Conservation (phyloP, 2,113 vertebrate genomes). For the Sapajus apella region DNA sequence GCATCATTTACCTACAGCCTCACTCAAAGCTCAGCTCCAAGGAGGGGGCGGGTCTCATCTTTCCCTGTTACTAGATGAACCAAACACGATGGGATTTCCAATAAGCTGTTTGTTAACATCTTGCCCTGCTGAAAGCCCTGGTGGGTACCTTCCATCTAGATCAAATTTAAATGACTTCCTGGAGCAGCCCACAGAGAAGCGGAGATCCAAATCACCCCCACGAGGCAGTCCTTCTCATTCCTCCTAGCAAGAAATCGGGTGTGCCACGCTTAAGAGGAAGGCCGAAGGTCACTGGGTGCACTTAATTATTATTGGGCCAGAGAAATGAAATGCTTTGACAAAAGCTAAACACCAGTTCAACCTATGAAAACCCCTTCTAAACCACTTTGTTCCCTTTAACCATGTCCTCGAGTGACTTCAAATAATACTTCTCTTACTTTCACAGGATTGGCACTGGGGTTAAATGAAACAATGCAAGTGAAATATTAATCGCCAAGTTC, state of each 20-base stretch:
- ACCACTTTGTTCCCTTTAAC: neutral
- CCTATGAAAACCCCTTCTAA: neutral
- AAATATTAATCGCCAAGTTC: constrained; percentile 28
- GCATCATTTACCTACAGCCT: constrained; percentile 35
- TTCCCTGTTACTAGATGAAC: constrained; percentile 67
- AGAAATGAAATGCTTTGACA: neutral
- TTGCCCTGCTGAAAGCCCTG: neutral
- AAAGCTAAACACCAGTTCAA: neutral
- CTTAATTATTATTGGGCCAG: neutral
- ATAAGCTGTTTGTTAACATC: neutral
- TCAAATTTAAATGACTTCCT: constrained; percentile 56
- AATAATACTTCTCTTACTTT: neutral
- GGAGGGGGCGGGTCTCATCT: constrained; percentile 41
- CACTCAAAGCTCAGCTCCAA: constrained; percentile 28
- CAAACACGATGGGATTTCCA: constrained; percentile 58
- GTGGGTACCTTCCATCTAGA: neutral
- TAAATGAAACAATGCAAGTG: neutral
- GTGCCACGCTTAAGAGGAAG: neutral
- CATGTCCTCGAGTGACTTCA: neutral
- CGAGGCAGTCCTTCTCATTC: constrained; percentile 9
- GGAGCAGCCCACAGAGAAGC: neutral
- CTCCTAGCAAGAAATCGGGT: neutral
- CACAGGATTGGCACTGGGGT: neutral
- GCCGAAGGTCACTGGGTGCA: neutral
- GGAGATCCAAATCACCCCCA: neutral